Conservation (phyloP, 2,888 invertebrate species). For the Acleris cristana region DNA sequence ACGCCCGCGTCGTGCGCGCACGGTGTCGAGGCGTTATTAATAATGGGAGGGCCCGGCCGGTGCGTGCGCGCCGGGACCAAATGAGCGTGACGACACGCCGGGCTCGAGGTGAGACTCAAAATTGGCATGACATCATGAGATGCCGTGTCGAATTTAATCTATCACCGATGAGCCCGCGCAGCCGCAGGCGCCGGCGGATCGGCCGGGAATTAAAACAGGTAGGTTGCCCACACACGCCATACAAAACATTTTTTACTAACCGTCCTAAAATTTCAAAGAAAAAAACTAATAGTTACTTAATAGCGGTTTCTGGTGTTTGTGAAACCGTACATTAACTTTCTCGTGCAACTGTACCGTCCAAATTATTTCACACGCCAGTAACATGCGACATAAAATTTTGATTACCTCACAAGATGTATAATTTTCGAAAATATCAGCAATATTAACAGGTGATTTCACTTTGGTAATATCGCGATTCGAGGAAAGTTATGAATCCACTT, state of each 20-base stretch:
- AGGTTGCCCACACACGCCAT: conserved; percentile 70
- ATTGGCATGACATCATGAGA: conserved; percentile 82
- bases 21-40: conserved; percentile 56
- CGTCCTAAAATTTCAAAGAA: conserved; percentile 51
- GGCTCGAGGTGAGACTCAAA: conserved; percentile 62
- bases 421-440: conserved; percentile 35
- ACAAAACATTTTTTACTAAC: conserved; percentile 53
- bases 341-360: conserved; percentile 46
- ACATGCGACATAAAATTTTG: conserved; percentile 47
- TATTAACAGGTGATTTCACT: conserved; percentile 36
- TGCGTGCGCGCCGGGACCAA: conserved; percentile 56
- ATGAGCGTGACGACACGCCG: conserved; percentile 73
- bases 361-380: conserved; percentile 51
- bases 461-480: conserved; percentile 27
- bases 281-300: conserved; percentile 54
- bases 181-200: conserved; percentile 73
- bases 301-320: conserved; percentile 57
- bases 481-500: conserved; percentile 9
- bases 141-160: conserved; percentile 83
- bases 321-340: conserved; percentile 55
- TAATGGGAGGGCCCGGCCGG: conserved; percentile 53
- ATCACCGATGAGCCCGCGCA: conserved; percentile 64
- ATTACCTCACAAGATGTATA: conserved; percentile 36
- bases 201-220: conserved; percentile 67
- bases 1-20: conserved; percentile 35